Conservation (phyloP, 2,888 invertebrate species). For the Bursaphelenchus okinawaensis region DNA sequence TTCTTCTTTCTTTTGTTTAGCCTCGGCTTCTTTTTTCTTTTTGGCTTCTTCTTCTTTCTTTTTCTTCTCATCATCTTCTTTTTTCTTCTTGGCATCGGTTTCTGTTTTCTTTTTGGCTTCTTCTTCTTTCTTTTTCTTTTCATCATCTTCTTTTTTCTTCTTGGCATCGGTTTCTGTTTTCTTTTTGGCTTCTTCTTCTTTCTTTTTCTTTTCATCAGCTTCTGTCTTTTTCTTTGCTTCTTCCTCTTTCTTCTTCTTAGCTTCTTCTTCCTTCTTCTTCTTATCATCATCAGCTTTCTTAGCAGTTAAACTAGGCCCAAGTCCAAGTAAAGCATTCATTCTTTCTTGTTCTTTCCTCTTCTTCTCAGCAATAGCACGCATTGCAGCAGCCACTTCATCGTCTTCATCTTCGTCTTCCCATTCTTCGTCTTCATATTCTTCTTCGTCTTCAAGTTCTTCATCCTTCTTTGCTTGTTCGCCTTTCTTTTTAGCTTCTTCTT, state of each 20-base stretch:
- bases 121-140: not conserved
- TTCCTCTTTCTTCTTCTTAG: not conserved
- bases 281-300: constrained; percentile 1
- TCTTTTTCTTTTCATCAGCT: not conserved
- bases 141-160: not conserved
- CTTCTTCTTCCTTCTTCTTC: not conserved
- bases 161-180: not conserved
- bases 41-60: not conserved
- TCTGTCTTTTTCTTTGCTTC: not conserved
- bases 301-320: not conserved
- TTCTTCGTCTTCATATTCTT: constrained; percentile 14
- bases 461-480: not conserved
- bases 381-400: not conserved
- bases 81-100: constrained; percentile 10
- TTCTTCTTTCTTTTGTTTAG: not conserved
- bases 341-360: not conserved
- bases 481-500: constrained; percentile 5
- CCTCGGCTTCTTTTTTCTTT: not conserved
- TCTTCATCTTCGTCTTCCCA: constrained; percentile 6
- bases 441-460: constrained; percentile 12
- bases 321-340: not conserved
- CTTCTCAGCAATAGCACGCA: not conserved
- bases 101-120: not conserved
- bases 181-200: constrained; percentile 18
- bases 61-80: not conserved